Evolutionary conservation across 2,888 invertebrate genomes (phyloP).

Genomic region (Sarcophaga variegata): DNA sequence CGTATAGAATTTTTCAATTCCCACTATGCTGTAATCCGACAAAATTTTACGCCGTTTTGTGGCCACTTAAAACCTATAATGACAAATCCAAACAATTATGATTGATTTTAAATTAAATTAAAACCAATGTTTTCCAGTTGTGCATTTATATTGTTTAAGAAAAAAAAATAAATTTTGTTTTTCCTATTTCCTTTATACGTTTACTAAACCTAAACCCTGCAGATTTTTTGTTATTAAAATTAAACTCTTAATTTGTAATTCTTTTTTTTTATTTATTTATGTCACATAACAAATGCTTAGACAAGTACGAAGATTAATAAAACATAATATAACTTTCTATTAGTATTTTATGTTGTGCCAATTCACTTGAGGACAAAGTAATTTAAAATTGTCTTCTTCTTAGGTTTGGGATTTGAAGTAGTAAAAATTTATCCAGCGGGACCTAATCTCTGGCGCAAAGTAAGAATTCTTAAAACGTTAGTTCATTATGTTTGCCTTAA

Average conservation of each 20-base stretch:
- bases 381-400: constrained; percentile 21
- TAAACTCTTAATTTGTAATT: constrained; percentile 7
- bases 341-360: neutral
- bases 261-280: constrained; percentile 48
- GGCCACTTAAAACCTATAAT: constrained; percentile 74
- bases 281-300: constrained; percentile 55
- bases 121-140: constrained; percentile 14
- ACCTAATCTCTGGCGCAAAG: constrained; percentile 10
- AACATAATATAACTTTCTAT: constrained; percentile 4
- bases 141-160: constrained; percentile 43
- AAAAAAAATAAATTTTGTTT: constrained; percentile 1
- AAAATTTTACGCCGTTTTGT: constrained; percentile 73
- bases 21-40: constrained; percentile 68
- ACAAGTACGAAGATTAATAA: constrained; percentile 40
- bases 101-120: constrained; percentile 24
- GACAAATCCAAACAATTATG: constrained; percentile 86
- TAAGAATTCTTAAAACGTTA: neutral
- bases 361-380: constrained; percentile 1
- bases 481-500: constrained; percentile 27
- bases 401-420: constrained; percentile 19
- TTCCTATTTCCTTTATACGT: neutral
- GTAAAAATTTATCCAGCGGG: constrained; percentile 31
- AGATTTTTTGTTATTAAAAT: neutral
- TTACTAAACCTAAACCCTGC: too few relatives aligned
- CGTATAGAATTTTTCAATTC: constrained; percentile 74